Evolutionary conservation across 2,888 invertebrate species (phyloP).

Genomic region (Isotomurus palustris): DNA sequence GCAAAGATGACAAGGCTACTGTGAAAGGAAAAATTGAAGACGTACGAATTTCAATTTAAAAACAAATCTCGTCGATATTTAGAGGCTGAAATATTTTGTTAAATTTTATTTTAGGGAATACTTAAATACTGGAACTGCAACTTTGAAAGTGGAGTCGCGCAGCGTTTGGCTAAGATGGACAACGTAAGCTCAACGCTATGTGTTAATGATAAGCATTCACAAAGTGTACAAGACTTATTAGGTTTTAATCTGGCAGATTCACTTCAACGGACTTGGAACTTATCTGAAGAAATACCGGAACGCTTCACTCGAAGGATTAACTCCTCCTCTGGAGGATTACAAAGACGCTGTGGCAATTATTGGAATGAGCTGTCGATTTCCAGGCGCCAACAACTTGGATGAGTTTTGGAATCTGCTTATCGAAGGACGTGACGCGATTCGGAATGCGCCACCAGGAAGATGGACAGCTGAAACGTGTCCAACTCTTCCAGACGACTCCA

Average conservation of each 20-base stretch:
- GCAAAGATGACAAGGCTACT: neutral
- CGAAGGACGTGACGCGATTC: constrained; percentile 18
- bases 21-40: constrained; percentile 4
- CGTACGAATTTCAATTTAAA: neutral
- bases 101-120: constrained; percentile 2
- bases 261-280: constrained; percentile 1
- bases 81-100: too few relatives aligned
- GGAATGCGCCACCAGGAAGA: constrained; percentile 7
- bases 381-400: constrained; percentile 18
- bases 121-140: neutral
- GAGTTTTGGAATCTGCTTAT: constrained; percentile 31
- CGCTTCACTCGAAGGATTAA: neutral
- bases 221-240: neutral
- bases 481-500: neutral
- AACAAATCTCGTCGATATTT: too few relatives aligned
- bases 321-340: neutral
- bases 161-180: neutral
- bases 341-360: constrained; percentile 26
- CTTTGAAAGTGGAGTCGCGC: neutral
- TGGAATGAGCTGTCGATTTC: constrained; percentile 32
- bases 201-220: neutral
- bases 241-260: neutral
- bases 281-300: constrained; percentile 5
- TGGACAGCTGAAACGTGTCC: constrained; percentile 18
- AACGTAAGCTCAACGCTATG: neutral